Evolutionary conservation across 1,140 invertebrate species (phyloP).

Genomic region (Chrysomallon squamiferum): DNA sequence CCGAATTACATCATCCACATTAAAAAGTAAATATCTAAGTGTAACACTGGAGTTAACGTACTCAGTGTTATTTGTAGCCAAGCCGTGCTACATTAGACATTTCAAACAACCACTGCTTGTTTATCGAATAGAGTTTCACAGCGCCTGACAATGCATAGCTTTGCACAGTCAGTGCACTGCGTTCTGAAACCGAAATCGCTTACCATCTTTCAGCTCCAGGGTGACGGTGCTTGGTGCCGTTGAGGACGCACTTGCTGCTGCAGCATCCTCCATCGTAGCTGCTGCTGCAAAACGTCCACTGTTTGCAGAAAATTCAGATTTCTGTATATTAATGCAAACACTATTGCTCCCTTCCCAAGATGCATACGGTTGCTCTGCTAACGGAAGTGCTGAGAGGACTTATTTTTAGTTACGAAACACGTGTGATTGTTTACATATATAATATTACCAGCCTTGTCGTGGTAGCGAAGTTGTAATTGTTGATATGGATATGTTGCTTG

Average conservation of each 20-base stretch:
- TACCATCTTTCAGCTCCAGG: constrained; percentile 13
- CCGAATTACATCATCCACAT: no score
- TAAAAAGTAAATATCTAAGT: no score
- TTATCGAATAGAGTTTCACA: no score
- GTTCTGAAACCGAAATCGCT: neutral
- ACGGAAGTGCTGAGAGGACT: neutral
- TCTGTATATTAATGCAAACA: neutral
- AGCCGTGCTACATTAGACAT: no score
- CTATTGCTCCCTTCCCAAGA: constrained; percentile 10
- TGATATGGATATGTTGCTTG: no score
- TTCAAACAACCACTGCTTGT: no score
- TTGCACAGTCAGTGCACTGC: no score
- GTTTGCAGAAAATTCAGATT: neutral
- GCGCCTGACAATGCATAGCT: neutral
- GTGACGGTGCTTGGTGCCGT: constrained; percentile 9
- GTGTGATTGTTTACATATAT: constrained; percentile 10
- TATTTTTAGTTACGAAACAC: constrained; percentile 5
- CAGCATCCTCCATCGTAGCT: constrained; percentile 2
- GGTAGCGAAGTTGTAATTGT: neutral
- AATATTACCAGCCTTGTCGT: neutral
- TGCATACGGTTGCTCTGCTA: constrained; percentile 1
- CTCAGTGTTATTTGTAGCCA: no score
- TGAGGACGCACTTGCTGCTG: neutral
- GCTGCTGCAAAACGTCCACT: neutral
- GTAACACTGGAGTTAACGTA: no score